phyloP scores from a whole-genome alignment of 2,888 invertebrate genomes.

The Vandiemenella viatica region DNA sequence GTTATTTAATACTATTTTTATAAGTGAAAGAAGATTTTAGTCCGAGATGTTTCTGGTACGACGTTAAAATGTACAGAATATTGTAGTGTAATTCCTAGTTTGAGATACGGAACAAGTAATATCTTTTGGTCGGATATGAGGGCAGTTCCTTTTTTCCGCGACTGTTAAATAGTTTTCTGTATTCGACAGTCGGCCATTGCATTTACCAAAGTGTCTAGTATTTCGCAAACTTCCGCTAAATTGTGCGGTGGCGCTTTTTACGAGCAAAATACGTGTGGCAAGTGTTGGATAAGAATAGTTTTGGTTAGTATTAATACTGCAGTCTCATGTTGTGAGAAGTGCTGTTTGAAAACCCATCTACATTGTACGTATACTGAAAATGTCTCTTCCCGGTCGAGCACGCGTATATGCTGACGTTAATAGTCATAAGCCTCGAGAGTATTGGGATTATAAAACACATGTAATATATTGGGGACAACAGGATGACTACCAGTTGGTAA shows the following conservation, averaged over 20 bases:
- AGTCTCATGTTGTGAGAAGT: conserved; percentile 22
- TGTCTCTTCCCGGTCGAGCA: conserved; percentile 89
- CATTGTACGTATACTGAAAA: conserved; percentile 33
- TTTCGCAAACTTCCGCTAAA: too few relatives aligned
- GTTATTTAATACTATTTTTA: conserved; percentile 3
- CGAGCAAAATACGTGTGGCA: too few relatives aligned
- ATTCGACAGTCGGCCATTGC: too few relatives aligned
- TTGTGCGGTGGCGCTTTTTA: too few relatives aligned
- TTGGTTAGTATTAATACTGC: conserved; percentile 26
- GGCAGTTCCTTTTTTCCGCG: neutral
- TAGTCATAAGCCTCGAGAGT: conserved; percentile 94
- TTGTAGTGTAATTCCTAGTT: conserved; percentile 11
- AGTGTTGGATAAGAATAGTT: too few relatives aligned
- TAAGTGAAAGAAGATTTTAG: conserved; percentile 15
- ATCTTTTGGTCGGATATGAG: conserved; percentile 35
- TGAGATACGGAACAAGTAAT: conserved; percentile 35
- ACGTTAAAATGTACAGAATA: conserved; percentile 24
- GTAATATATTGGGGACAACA: conserved; percentile 98
- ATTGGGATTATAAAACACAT: conserved; percentile 99
- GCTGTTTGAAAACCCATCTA: conserved; percentile 20
- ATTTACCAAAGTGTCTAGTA: too few relatives aligned
- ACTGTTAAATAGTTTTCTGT: too few relatives aligned
- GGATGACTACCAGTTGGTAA: conserved; percentile 97
- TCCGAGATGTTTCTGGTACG: conserved; percentile 60
- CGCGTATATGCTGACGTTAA: conserved; percentile 98